Evolutionary conservation across 1,140 invertebrate genomes (phyloP).

Genomic region (Musca domestica): DNA sequence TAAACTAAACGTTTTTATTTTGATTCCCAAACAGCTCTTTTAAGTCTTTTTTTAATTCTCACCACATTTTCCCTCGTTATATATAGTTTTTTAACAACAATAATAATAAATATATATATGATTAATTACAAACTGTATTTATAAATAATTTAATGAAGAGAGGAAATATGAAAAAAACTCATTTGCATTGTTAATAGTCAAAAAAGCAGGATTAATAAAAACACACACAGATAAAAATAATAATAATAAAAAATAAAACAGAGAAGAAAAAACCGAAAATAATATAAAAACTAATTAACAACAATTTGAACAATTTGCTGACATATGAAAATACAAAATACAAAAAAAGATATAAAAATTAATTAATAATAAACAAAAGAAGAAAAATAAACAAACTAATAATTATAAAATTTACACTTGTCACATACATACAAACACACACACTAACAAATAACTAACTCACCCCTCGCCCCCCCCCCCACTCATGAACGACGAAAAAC

Average conservation of each 20-base stretch:
- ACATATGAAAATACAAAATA: conserved; percentile 15
- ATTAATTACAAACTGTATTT: no score
- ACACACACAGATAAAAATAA: neutral
- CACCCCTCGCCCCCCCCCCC: no score
- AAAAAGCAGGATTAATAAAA: conserved; percentile 7
- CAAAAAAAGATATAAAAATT: neutral
- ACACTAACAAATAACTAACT: no score
- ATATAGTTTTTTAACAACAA: neutral
- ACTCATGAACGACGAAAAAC: no score
- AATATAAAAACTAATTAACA: no score
- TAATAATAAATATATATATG: neutral
- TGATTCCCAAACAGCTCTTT: no score
- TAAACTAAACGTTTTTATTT: no score
- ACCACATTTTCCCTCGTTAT: no score
- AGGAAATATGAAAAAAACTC: neutral
- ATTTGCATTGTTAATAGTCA: conserved; percentile 10
- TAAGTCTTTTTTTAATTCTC: no score
- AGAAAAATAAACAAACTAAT: conserved; percentile 1
- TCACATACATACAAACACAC: no score
- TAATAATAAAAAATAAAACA: neutral
- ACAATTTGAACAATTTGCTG: conserved; percentile 17
- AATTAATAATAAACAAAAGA: conserved; percentile 2
- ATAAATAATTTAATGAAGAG: neutral
- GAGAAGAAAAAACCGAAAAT: neutral
- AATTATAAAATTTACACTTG: neutral